phyloP scores from a whole-genome alignment of 2,888 invertebrate genomes.

The Pristionchus fissidentatus region DNA sequence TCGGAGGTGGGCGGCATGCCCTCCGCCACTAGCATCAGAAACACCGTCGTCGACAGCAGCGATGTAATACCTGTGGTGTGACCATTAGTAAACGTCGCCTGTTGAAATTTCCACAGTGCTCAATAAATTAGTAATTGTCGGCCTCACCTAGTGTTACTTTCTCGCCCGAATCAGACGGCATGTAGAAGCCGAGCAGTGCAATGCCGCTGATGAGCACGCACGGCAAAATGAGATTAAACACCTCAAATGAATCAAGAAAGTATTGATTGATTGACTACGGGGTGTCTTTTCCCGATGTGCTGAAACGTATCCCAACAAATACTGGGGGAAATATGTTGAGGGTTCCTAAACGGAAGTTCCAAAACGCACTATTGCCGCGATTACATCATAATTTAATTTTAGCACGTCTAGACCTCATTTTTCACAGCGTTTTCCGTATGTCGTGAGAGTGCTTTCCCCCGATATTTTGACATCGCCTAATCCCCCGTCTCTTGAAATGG shows the following conservation, averaged over 20 bases:
- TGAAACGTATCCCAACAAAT: too few relatives aligned
- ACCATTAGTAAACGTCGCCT: not conserved
- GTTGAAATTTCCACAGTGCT: not conserved
- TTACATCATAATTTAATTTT: too few relatives aligned
- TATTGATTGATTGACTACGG: too few relatives aligned
- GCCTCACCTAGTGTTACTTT: constrained; percentile 83
- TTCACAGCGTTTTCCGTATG: too few relatives aligned
- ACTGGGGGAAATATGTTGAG: too few relatives aligned
- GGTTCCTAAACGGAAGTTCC: too few relatives aligned
- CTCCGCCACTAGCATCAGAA: constrained; percentile 89
- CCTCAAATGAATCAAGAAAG: constrained; percentile 77
- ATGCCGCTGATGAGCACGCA: constrained; percentile 89
- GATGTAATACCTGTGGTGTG: constrained; percentile 83
- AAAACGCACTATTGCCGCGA: too few relatives aligned
- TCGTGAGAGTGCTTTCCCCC: too few relatives aligned
- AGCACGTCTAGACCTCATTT: too few relatives aligned
- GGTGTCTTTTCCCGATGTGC: too few relatives aligned
- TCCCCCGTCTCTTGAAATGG: too few relatives aligned
- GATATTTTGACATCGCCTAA: too few relatives aligned
- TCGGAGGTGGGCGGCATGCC: constrained; percentile 87
- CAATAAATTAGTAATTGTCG: not conserved
- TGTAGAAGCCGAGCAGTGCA: constrained; percentile 89
- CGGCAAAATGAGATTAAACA: constrained; percentile 88
- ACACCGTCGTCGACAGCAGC: constrained; percentile 89
- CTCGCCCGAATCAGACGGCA: constrained; percentile 89